Conservation (phyloP, 2,113 vertebrate genomes). For the Okapia johnstoni region DNA sequence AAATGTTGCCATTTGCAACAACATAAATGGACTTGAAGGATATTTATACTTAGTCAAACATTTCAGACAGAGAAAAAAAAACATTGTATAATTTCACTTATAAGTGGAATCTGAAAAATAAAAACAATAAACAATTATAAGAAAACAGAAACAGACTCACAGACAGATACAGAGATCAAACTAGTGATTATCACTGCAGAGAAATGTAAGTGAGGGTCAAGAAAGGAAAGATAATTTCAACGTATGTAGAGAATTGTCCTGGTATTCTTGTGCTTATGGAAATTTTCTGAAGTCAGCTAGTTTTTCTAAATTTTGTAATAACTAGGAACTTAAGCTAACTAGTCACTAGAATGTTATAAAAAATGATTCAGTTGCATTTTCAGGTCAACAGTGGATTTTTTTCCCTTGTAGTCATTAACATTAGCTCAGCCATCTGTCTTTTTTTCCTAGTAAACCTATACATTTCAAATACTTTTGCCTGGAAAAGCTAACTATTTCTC, state of each 20-base stretch:
- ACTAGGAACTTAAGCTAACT: constrained; percentile 25
- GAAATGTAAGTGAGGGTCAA: background rate
- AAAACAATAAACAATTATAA: background rate
- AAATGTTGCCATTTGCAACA: background rate
- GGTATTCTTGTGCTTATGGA: background rate
- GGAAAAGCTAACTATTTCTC: constrained; percentile 28
- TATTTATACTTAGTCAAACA: background rate
- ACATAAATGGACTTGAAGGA: background rate
- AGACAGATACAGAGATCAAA: background rate
- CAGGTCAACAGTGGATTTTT: constrained; percentile 47
- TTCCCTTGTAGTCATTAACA: constrained; percentile 46
- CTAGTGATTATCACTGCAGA: background rate
- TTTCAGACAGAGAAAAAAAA: background rate
- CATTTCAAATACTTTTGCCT: constrained; percentile 35
- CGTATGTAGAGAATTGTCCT: background rate
- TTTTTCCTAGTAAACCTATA: background rate
- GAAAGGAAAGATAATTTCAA: background rate
- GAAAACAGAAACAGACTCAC: background rate
- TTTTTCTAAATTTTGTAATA: constrained; percentile 5
- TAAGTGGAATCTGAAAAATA: background rate
- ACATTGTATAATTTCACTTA: background rate
- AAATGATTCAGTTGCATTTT: constrained; percentile 44
- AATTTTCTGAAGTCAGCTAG: constrained; percentile 3
- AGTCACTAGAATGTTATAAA: constrained; percentile 47
- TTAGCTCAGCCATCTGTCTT: constrained; percentile 53